These are phyloP conservation scores for Lophura nycthemera DNA, from an alignment of 2,113 vertebrate species.

Conservation along the genomic window DNA sequence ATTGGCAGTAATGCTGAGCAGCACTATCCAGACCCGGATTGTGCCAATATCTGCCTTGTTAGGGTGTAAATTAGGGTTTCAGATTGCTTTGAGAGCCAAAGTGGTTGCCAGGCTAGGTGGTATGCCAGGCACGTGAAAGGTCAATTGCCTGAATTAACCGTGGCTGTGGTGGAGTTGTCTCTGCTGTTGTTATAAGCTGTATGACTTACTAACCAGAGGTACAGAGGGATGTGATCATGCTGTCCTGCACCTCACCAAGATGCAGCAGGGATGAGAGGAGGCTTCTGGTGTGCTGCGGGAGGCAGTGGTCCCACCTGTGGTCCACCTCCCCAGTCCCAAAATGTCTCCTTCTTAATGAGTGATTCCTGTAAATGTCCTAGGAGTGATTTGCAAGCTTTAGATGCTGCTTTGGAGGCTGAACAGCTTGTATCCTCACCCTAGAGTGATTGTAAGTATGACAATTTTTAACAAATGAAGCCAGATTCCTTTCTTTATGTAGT, in stretches of 20 bases:
- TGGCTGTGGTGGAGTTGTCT: neutral
- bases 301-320: rapidly evolving
- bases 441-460: neutral
- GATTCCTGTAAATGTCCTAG: neutral
- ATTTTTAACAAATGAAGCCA: neutral
- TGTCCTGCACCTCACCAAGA: neutral
- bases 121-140: neutral
- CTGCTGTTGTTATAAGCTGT: rapidly evolving
- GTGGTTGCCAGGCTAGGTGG: neutral
- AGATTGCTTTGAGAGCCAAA: neutral
- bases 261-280: rapidly evolving
- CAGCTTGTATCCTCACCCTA: neutral
- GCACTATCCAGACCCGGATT: neutral
- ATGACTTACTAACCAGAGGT: neutral
- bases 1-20: neutral
- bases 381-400: rapidly evolving
- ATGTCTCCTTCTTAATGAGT: neutral
- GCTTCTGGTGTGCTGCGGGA: rapidly evolving
- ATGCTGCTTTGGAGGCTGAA: neutral
- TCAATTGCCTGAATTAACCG: neutral
- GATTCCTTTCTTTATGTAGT: neutral
- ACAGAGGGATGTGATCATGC: neutral
- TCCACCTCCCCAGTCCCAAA: neutral
- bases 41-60: neutral
- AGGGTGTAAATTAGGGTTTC: constrained; percentile 21